phyloP scores from a whole-genome alignment of 2,797 vertebrate genomes.

The Bufotes viridis region DNA sequence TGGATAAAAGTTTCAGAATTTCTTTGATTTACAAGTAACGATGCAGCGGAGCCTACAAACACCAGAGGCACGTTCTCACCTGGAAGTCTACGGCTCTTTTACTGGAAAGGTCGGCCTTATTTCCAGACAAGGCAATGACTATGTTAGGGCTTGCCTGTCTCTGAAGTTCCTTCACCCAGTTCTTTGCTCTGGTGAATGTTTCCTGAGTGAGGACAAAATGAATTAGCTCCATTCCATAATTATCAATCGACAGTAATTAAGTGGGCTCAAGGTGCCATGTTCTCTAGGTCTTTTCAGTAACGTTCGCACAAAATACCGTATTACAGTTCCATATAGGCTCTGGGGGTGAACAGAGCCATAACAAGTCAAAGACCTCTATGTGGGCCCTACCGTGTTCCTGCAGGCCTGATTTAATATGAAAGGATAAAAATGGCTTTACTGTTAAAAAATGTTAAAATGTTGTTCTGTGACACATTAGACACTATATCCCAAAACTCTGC shows the following conservation, averaged over 20 bases:
- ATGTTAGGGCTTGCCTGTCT: constrained; percentile 99
- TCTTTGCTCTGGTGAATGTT: constrained; percentile 98
- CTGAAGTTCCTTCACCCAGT: constrained; percentile 99
- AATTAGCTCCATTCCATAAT: background rate
- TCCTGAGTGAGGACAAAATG: constrained; percentile 76
- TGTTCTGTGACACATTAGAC: too few species aligned
- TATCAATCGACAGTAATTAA: background rate
- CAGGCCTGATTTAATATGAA: too few species aligned
- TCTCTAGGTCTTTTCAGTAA: background rate
- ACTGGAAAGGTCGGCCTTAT: constrained; percentile 96
- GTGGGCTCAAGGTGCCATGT: background rate
- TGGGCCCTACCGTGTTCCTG: too few species aligned
- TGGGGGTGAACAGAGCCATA: background rate
- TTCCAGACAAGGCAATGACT: constrained; percentile 98
- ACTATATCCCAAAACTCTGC: too few species aligned
- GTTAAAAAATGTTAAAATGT: too few species aligned
- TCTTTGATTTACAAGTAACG: too few species aligned
- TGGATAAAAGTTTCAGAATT: background rate
- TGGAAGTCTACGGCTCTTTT: constrained; percentile 98
- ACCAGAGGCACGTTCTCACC: constrained; percentile 74
- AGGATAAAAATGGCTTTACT: too few species aligned
- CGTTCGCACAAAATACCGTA: background rate
- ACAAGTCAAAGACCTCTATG: too few species aligned
- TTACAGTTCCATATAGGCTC: background rate
- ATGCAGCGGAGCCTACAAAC: too few species aligned